phyloP scores from a whole-genome alignment of 1,140 invertebrate genomes.

The Leptopilina boulardi region DNA sequence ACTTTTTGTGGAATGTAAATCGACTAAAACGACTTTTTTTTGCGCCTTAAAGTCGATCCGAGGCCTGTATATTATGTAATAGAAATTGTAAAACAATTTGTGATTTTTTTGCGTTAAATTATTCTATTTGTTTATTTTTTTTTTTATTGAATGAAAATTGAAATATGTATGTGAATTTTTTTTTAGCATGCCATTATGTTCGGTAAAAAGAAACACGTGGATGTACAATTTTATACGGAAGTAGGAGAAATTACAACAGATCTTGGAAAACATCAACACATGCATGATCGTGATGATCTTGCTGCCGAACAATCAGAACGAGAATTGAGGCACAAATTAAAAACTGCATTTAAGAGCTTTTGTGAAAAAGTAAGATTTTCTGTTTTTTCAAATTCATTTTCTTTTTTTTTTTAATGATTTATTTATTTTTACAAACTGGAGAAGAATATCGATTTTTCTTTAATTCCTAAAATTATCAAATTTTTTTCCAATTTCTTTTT shows the following conservation, averaged over 20 bases:
- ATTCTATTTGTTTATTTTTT: slow-evolving; percentile 37
- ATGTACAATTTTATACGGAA: slow-evolving; percentile 99
- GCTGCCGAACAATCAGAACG: slow-evolving; percentile 98
- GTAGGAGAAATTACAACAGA: slow-evolving; percentile 99
- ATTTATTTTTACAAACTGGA: too few species aligned
- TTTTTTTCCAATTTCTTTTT: too few species aligned
- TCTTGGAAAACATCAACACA: slow-evolving; percentile 99
- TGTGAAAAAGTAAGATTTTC: slow-evolving; percentile 88
- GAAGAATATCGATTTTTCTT: too few species aligned
- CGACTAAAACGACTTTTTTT: too few species aligned
- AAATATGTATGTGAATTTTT: slow-evolving; percentile 25
- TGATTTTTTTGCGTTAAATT: slow-evolving; percentile 12
- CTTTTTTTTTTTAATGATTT: not conserved
- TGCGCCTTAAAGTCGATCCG: too few species aligned
- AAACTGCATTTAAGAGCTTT: slow-evolving; percentile 98
- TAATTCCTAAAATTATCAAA: too few species aligned
- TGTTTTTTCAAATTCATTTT: not conserved
- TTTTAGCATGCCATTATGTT: slow-evolving; percentile 97
- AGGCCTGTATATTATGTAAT: too few species aligned
- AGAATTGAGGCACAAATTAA: slow-evolving; percentile 96
- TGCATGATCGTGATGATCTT: slow-evolving; percentile 99
- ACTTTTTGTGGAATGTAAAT: too few species aligned
- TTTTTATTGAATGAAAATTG: slow-evolving; percentile 5
- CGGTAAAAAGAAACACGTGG: slow-evolving; percentile 99
- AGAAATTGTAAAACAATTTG: too few species aligned